These are phyloP conservation scores for Stichodactyla helianthus DNA, from an alignment of 64 coral and sea anemone genomes.

Conservation along the genomic window DNA sequence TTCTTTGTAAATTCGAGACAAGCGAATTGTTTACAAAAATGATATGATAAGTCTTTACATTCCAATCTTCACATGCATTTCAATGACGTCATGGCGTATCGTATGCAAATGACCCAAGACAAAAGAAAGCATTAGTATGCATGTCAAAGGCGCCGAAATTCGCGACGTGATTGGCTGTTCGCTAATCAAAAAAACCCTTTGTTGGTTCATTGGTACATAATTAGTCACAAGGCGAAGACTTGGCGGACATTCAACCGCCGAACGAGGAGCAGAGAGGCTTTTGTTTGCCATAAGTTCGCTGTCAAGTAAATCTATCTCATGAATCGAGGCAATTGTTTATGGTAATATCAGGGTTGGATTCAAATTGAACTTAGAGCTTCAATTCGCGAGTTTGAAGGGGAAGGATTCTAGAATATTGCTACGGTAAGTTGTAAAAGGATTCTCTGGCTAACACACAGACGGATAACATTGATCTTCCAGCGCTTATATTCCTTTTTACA, in stretches of 20 bases:
- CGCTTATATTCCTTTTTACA: neutral
- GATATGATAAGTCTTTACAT: neutral
- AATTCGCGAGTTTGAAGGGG: neutral
- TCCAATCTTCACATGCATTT: neutral
- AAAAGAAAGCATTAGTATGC: neutral
- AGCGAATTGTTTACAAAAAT: neutral
- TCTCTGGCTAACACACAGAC: neutral
- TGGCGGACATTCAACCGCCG: neutral
- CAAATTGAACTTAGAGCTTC: neutral
- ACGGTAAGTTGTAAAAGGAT: conserved; percentile 3
- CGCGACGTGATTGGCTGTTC: neutral
- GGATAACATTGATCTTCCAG: neutral
- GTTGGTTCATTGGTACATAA: neutral
- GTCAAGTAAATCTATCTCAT: neutral
- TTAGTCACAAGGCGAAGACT: neutral
- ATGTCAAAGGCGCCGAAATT: neutral
- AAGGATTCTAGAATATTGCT: neutral
- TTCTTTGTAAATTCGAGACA: neutral
- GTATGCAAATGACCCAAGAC: neutral
- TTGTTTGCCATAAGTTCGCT: neutral
- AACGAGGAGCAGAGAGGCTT: neutral
- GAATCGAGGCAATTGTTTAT: neutral
- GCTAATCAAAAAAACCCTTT: neutral
- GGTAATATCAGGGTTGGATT: neutral
- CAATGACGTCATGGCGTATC: neutral